Percentiles rank a stretch among this genome's conserved stretches.
These are phyloP conservation scores for Archips crataeganus DNA, from an alignment of 2,888 invertebrate genomes.

Conservation along the genomic window DNA sequence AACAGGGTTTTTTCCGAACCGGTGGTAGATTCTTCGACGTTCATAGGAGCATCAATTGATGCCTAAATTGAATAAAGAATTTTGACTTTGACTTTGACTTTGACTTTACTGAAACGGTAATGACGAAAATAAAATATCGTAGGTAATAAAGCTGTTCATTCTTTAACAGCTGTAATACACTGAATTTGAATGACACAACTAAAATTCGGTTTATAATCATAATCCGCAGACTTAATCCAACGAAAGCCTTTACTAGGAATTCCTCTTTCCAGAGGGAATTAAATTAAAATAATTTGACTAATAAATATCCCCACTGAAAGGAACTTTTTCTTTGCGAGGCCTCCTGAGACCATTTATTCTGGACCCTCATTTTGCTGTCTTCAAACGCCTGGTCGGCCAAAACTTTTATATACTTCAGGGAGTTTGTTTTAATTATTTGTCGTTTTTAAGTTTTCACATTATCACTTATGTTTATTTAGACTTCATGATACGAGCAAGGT, in stretches of 20 bases:
- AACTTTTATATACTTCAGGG: constrained; percentile 18
- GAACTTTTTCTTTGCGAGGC: constrained; percentile 27
- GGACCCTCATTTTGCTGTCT: constrained; percentile 24
- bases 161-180: too few relatives aligned
- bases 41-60: too few relatives aligned
- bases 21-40: too few relatives aligned
- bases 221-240: constrained; percentile 1
- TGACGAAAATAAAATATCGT: too few relatives aligned
- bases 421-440: constrained; percentile 3
- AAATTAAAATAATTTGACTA: constrained; percentile 39
- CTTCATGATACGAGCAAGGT: neutral
- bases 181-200: too few relatives aligned
- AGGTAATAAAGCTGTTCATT: too few relatives aligned
- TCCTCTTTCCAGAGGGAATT: constrained; percentile 23
- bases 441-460: neutral
- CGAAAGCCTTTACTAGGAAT: constrained; percentile 9
- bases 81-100: too few relatives aligned
- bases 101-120: too few relatives aligned
- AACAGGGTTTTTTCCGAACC: too few relatives aligned
- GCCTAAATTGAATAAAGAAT: too few relatives aligned
- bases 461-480: neutral
- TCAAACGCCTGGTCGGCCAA: constrained; percentile 10
- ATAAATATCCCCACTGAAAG: constrained; percentile 36
- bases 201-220: neutral
- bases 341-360: constrained; percentile 22